phyloP scores from a whole-genome alignment of 2,797 vertebrate genomes.

The Cryptoblepharus egeriae region DNA sequence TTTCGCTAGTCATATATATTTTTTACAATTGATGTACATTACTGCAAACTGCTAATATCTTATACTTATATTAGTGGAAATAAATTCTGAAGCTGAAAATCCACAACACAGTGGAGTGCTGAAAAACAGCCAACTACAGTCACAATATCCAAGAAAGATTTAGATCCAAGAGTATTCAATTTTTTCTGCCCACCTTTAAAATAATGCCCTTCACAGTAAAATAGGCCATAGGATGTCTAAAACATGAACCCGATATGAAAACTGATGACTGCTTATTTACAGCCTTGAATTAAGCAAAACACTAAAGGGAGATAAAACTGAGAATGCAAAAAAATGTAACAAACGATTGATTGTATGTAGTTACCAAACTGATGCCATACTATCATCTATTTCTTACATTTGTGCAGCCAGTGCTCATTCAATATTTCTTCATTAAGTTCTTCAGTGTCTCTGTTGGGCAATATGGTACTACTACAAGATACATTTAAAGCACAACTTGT shows the following conservation, averaged over 20 bases:
- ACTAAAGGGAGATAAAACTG: no score
- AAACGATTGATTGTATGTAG: no score
- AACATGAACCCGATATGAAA: no score
- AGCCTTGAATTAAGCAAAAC: no score
- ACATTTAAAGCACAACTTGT: no score
- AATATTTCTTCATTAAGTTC: background rate
- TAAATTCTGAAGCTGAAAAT: background rate
- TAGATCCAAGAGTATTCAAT: no score
- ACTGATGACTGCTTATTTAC: no score
- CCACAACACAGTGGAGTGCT: background rate
- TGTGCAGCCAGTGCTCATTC: background rate
- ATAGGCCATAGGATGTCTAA: no score
- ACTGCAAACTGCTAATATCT: background rate
- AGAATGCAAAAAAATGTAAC: no score
- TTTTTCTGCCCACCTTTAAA: background rate
- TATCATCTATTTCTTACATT: background rate
- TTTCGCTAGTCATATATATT: no score
- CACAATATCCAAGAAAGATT: background rate
- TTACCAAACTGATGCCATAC: no score
- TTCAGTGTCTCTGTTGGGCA: background rate
- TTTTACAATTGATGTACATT: slow-evolving; percentile 5
- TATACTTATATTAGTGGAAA: background rate
- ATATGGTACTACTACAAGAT: background rate
- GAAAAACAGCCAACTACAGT: background rate
- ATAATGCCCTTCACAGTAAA: background rate